Base-by-base conservation (phyloP, 2,888 invertebrate species). In the Megamerina dolium region DNA sequence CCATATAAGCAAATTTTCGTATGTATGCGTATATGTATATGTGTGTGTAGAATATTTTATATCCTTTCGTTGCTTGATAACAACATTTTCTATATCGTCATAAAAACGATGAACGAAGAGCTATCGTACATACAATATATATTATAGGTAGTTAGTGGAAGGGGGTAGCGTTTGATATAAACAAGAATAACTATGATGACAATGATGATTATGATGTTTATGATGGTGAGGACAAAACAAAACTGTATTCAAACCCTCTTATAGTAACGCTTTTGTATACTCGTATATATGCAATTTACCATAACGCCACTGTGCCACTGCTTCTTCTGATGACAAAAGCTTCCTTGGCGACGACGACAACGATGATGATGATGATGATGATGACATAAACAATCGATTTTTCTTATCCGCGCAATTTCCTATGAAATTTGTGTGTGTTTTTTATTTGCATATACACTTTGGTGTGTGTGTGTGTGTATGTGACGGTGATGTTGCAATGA, bases 61-160 rank as follows among this genome's bases (percentile, higher is more conserved):
- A 61, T 63, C 57, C 58, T 60, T 61, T 60, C 56, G 54, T 56
- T 58, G 54, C 47, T 56, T 61, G 61, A 66, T 64, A 64, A 64
- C 61, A 55, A 60, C 34, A 56, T 63, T 58, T 58, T 57, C 60
- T 60, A 62, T 63, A 60, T 59, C 58, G 61, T 59, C 60, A 61
- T 60, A 61, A 60, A 61, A 56, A 56, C 56, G 56, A 42, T 29
- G 4, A 14, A 23, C 17, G 26, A 13, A n/a, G n/a, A n/a, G n/a
- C n/a, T n/a, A n/a, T n/a, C n/a, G n/a, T n/a, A n/a, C n/a, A n/a
- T n/a, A n/a, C n/a, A n/a, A n/a, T n/a, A n/a, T n/a, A n/a, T n/a
- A n/a, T n/a, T n/a, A n/a, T n/a, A n/a, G n/a, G 37, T 17, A 31
- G 16, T 12, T 19, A 19, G 16, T 34, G 23, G 37, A n/a, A 33